Evolutionary conservation across 2,888 invertebrate genomes (phyloP), one percentile per base, ranked within the genome.

Genomic region (Athetis lepigone): DNA sequence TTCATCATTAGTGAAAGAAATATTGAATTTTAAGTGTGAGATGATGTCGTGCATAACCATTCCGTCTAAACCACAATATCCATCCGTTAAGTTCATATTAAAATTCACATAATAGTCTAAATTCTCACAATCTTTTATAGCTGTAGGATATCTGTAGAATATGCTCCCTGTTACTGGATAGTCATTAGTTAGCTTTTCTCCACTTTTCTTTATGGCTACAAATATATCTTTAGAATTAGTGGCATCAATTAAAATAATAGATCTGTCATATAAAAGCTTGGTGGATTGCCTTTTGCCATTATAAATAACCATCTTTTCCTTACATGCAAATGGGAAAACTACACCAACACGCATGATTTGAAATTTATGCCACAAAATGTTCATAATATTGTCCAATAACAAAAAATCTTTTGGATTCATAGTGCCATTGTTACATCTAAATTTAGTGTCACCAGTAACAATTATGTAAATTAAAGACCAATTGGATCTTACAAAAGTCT

Each of bases 81-180:
- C 82, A 21, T 75, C 58, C 2, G 82, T 83, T 4, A 72, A 27
- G 25, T 68, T 73, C 1, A 64, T 49, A 36, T 85, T 72, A 8
- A 80, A 55, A 9, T 72, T 80, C 3, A 80, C 45, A 50, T 86
- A 88, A 11, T 80, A 71, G 18, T 75, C 58, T 9, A 87, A 74
- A n/a, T 79, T 71, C 0, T 79, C 43, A 65, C 91, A 90, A 3
- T 79, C 51, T 18, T 36, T 72, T 11, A 90, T 85, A 19, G 88
- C 75, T 4, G 91, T 90, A 2, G 91, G 90, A 59, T 87, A 88
- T 75, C 90, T 82, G 7, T 80, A n/a, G 47, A 90, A 90, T 33
- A 91, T 83, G 42, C 80, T 84, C 0, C 75, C 82, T 50, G 75
- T 77, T 6, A 91, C 45, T 1, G 90, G 90, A 73, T 86, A 91